Conservation (phyloP, 2,113 vertebrate species). For the Alexandromys fortis region DNA sequence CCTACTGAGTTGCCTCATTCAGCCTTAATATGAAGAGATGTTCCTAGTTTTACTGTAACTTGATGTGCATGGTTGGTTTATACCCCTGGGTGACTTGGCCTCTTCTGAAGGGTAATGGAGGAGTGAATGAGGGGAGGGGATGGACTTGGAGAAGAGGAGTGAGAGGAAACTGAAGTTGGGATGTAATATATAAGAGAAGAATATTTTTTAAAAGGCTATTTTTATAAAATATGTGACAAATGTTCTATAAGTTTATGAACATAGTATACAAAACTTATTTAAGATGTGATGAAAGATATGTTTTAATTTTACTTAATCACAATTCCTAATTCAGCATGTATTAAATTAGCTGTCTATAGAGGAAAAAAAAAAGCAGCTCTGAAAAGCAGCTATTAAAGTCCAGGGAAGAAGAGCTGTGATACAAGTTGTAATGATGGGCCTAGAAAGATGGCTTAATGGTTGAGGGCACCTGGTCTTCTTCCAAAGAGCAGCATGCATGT, state of each 20-base stretch:
- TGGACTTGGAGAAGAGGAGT: background rate
- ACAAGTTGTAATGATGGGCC: background rate
- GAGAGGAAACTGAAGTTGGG: background rate
- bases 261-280: background rate
- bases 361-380: background rate
- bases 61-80: background rate
- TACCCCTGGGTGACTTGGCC: fast-evolving
- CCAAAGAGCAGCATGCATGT: background rate
- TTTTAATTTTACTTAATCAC: background rate
- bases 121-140: too few relatives aligned
- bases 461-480: background rate
- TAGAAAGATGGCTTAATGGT: background rate
- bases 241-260: background rate
- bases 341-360: background rate
- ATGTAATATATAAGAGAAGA: background rate
- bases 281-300: background rate
- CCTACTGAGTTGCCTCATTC: background rate
- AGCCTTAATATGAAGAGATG: background rate
- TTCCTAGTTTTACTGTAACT: background rate
- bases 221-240: background rate
- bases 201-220: background rate
- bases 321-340: background rate
- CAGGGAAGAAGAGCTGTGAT: too few relatives aligned
- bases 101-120: background rate
- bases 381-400: background rate